Evolutionary conservation across 2,797 vertebrate species (phyloP), one percentile per base, ranked within the genome.

Genomic region (Paedocypris micromegethes): DNA sequence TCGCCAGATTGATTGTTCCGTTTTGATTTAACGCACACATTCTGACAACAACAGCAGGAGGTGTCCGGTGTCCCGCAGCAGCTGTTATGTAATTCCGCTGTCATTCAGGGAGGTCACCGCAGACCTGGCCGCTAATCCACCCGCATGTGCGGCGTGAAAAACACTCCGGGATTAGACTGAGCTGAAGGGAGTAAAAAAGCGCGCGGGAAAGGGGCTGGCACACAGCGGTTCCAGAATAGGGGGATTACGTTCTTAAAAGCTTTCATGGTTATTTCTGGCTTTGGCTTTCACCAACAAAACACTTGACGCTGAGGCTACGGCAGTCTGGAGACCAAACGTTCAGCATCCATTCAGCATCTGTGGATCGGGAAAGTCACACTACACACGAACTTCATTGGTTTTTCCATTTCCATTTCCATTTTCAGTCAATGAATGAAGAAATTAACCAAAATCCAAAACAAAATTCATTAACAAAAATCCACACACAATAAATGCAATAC

Each of bases 181-280:
- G 62, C 45, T 9, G 46, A 48, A 62, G 56, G 47, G 49, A 53
- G 64, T 62, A n/a, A 68, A 37, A 8, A 39, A 58, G 6, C 47
- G 3, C 68, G 38, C 58, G 65, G 49, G 38, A 8, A 52, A 23
- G 23, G 68, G 54, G 73, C 59, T 60, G 48, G 52, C 66, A 71
- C 72, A 75, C 67, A 54, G 64, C 50, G 58, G 65, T 57, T 74
- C 47, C 49, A 75, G 67, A 75, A 75, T 68, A 74, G 64, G 72
- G 58, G 59, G 75, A 77, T 78, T 72, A 78, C 3, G 40, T 70
- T 75, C 61, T 78, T 78, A 78, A 72, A 71, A 77, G 75, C 70
- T 72, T 77, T 74, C 45, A 6, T 66, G 41, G 67, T 56, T 77
- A 75, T 77, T 76, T 73, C 60, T 69, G 65, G 56, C 3, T 44